Evolutionary conservation across 2,797 vertebrate genomes (phyloP).

Genomic region (Sebastes melanostomus): DNA sequence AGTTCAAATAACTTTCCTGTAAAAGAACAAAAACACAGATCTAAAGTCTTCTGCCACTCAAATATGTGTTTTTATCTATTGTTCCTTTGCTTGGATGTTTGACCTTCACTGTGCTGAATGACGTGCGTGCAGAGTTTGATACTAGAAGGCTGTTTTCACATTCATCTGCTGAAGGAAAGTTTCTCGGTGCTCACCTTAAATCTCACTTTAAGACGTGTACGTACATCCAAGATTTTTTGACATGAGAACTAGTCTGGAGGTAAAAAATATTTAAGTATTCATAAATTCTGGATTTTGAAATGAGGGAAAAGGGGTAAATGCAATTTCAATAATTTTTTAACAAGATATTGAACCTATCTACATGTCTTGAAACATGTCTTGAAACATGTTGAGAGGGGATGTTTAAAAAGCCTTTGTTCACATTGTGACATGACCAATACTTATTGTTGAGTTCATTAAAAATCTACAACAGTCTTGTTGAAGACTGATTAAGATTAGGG

Average conservation of each 20-base stretch:
- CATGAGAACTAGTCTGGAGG: neutral
- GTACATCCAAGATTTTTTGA: neutral
- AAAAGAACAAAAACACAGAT: neutral
- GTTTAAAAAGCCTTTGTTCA: neutral
- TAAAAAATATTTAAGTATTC: neutral
- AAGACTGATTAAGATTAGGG: neutral
- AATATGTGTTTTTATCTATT: neutral
- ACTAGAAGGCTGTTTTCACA: neutral
- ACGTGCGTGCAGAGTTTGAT: neutral
- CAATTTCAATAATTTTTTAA: neutral
- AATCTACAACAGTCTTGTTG: neutral
- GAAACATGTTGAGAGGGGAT: neutral
- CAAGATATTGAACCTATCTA: neutral
- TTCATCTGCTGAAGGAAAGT: neutral
- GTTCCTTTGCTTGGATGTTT: neutral
- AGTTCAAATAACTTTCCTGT: neutral
- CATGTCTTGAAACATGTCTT: neutral
- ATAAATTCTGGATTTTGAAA: neutral
- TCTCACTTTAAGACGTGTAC: neutral
- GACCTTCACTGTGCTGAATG: neutral
- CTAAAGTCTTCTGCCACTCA: neutral
- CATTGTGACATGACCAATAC: neutral
- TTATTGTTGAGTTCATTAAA: neutral
- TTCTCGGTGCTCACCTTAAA: neutral
- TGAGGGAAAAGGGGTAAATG: neutral